Percentiles rank a stretch among this genome's conserved stretches.
Conservation (phyloP, 2,888 invertebrate species). For the Drosophila paramelanica region DNA sequence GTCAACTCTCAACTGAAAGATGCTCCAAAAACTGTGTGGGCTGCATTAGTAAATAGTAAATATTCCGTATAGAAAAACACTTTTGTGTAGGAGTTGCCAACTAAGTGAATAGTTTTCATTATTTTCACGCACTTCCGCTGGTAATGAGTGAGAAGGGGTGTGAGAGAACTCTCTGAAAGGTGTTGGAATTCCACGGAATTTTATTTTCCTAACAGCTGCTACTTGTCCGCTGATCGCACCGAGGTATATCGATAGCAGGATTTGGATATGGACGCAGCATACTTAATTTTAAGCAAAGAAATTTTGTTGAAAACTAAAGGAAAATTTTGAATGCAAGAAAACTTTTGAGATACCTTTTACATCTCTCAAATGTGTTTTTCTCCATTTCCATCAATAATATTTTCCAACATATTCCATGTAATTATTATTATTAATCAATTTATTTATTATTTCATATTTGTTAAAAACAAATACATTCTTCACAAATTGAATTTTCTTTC, state of each 20-base stretch:
- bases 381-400: too few relatives aligned
- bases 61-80: constrained; percentile 14
- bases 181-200: constrained; percentile 40
- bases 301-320: too few relatives aligned
- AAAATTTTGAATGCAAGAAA: too few relatives aligned
- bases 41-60: constrained; percentile 51
- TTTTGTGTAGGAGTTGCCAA: constrained; percentile 12
- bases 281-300: neutral
- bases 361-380: too few relatives aligned
- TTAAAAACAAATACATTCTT: too few relatives aligned
- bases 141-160: constrained; percentile 40
- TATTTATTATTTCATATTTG: too few relatives aligned
- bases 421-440: too few relatives aligned
- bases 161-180: constrained; percentile 5
- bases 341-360: too few relatives aligned
- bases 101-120: constrained; percentile 28
- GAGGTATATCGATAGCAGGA: neutral
- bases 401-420: too few relatives aligned
- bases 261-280: constrained; percentile 7
- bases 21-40: constrained; percentile 38
- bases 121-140: constrained; percentile 45
- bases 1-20: constrained; percentile 33
- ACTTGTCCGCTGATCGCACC: constrained; percentile 15
- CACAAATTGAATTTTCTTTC: too few relatives aligned
- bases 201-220: constrained; percentile 29